A percentile compares a stretch with the other conserved stretches of the same genome.
These are phyloP conservation scores for Drosophila ficusphila DNA, from an alignment of 1,140 invertebrate genomes.

Conservation along the genomic window DNA sequence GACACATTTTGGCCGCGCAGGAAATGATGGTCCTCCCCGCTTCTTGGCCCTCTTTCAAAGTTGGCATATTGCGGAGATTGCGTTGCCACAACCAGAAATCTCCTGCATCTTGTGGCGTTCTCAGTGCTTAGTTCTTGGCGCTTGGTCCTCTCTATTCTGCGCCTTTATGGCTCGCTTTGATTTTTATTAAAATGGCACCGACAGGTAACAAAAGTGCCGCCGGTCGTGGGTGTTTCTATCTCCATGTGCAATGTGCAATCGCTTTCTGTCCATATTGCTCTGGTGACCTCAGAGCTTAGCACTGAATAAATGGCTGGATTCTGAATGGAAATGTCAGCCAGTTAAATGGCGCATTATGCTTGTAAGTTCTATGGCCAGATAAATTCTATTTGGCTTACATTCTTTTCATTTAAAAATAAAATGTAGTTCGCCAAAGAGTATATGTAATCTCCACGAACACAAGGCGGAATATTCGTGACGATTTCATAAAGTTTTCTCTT, in stretches of 20 bases:
- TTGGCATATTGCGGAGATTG: slow-evolving; percentile 67
- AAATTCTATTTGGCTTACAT: background rate
- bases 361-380: background rate
- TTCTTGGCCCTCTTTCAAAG: slow-evolving; percentile 1
- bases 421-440: no score
- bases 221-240: background rate
- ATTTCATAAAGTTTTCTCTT: no score
- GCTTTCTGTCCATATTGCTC: background rate
- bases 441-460: no score
- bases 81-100: slow-evolving; percentile 38
- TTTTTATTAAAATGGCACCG: slow-evolving; percentile 35
- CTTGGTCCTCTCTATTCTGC: background rate
- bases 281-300: slow-evolving; percentile 4
- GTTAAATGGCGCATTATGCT: background rate
- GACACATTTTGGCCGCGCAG: slow-evolving; percentile 60
- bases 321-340: background rate
- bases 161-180: slow-evolving; percentile 23
- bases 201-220: background rate
- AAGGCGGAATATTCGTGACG: no score
- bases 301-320: background rate
- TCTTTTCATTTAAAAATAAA: background rate
- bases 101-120: slow-evolving; percentile 19
- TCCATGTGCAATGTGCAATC: slow-evolving; percentile 4
- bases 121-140: no score
- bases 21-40: slow-evolving; percentile 43